A percentile compares a stretch with the other conserved stretches of the same genome.
These are phyloP conservation scores for Sycophila sp. DNA, from an alignment of 1,140 invertebrate genomes.

Conservation along the genomic window DNA sequence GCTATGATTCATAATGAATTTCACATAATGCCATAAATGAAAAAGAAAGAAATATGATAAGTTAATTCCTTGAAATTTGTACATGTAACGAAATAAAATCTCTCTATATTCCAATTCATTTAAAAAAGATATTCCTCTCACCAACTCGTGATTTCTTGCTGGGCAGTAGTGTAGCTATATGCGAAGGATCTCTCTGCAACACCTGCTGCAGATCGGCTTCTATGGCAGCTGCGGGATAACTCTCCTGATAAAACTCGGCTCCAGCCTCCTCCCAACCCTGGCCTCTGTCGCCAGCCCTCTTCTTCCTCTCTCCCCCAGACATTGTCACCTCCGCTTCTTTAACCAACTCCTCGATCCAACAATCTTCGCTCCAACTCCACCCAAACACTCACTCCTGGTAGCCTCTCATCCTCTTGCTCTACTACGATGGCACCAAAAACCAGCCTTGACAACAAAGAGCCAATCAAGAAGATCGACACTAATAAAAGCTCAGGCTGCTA, in stretches of 20 bases:
- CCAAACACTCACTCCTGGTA: background rate
- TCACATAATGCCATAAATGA: too few species aligned
- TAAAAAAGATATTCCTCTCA: constrained; percentile 54
- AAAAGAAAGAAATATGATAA: too few species aligned
- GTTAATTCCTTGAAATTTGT: too few species aligned
- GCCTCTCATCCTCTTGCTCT: background rate
- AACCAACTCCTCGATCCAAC: background rate
- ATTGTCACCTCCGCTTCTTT: constrained; percentile 49
- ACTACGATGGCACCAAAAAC: background rate
- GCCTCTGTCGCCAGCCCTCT: constrained; percentile 65
- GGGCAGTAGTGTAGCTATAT: constrained; percentile 78
- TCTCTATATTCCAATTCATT: constrained; percentile 24
- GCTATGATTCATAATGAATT: too few species aligned
- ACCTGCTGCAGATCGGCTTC: constrained; percentile 75
- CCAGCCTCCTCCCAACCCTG: constrained; percentile 86
- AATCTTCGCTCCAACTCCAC: background rate
- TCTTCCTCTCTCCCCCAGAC: constrained; percentile 71
- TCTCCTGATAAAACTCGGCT: constrained; percentile 86
- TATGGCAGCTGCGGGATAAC: constrained; percentile 77
- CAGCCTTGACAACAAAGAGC: background rate
- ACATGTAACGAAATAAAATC: too few species aligned
- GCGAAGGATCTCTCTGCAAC: constrained; percentile 75
- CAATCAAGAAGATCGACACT: background rate
- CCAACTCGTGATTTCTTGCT: constrained; percentile 80
- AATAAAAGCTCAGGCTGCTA: background rate